Evolutionary conservation across 2,797 vertebrate species (phyloP).

Genomic region (Melopsittacus undulatus): DNA sequence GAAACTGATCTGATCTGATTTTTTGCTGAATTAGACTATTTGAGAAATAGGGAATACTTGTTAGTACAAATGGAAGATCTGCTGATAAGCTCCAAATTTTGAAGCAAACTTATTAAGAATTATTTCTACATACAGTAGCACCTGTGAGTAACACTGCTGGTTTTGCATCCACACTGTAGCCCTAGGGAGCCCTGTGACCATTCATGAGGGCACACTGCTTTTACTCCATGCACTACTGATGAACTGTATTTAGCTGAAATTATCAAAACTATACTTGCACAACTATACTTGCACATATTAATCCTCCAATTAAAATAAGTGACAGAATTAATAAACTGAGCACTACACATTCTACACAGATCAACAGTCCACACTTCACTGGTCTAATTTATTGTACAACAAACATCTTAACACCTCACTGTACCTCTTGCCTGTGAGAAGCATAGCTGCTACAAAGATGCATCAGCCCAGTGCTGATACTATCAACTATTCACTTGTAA

Average conservation of each 20-base stretch:
- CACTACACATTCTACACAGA: not conserved
- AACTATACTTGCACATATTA: no score
- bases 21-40: not conserved
- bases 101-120: not conserved
- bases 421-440: not conserved
- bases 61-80: not conserved
- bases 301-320: constrained; percentile 5
- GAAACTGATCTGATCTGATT: not conserved
- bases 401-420: not conserved
- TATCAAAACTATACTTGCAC: not conserved
- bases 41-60: not conserved
- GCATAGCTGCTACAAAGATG: not conserved
- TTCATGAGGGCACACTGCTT: not conserved
- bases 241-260: not conserved
- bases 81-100: not conserved
- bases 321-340: not conserved
- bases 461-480: not conserved
- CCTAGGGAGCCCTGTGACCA: not conserved
- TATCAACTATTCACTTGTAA: not conserved
- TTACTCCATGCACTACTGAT: not conserved
- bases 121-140: not conserved
- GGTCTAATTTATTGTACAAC: not conserved
- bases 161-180: not conserved
- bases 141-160: not conserved
- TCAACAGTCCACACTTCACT: not conserved